Evolutionary conservation across 2,797 vertebrate species (phyloP).

Genomic region (Rousettus madagascariensis): DNA sequence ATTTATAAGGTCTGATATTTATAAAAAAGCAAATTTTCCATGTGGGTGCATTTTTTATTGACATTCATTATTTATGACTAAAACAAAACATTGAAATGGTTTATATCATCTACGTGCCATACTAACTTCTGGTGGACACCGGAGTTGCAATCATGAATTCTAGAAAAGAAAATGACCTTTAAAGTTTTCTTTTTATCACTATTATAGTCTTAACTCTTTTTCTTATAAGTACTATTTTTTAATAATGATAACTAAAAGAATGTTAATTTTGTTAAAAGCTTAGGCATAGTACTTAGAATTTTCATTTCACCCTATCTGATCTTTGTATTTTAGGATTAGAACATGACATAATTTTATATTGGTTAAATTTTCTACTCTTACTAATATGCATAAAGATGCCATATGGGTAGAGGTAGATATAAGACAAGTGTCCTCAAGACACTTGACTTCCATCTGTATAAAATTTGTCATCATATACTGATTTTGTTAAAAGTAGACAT

Average conservation of each 20-base stretch:
- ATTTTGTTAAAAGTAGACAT: neutral
- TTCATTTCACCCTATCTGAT: neutral
- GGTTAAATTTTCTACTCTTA: neutral
- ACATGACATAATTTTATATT: neutral
- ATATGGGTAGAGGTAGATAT: neutral
- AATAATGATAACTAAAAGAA: neutral
- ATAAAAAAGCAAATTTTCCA: neutral
- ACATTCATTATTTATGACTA: neutral
- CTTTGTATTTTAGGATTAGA: neutral
- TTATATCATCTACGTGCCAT: neutral
- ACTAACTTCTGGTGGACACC: neutral
- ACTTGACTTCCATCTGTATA: constrained; percentile 19
- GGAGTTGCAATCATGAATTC: neutral
- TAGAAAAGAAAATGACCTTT: neutral
- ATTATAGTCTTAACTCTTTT: neutral
- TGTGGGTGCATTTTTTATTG: neutral
- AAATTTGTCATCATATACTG: neutral
- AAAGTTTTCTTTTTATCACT: neutral
- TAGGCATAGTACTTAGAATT: neutral
- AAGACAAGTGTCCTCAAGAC: neutral
- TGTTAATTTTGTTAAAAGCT: neutral
- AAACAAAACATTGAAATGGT: neutral
- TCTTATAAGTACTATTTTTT: neutral
- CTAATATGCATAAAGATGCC: neutral
- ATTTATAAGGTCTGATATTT: neutral